Evolutionary conservation across 2,797 vertebrate genomes (phyloP), one percentile per base, ranked within the genome.

Genomic region (Fistularia tabacaria): DNA sequence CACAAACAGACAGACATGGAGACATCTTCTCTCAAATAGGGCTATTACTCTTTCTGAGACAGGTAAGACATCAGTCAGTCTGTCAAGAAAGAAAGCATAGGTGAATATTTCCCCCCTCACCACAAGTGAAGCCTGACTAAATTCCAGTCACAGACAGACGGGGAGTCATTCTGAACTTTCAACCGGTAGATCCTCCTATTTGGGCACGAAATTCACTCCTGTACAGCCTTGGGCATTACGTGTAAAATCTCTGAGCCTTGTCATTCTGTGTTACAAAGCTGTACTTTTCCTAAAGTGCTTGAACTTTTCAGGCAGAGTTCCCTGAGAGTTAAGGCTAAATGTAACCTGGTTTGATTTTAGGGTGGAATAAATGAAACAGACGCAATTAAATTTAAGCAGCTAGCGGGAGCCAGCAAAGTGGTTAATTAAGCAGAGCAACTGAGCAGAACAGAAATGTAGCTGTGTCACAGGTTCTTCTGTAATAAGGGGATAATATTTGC

Each of bases 61-160:
- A 74, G 51, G 54, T 73, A 60, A 49, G 10, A 66, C 69, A 76
- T 88, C 79, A 76, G 74, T 87, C 82, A 80, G 54, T 47, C 76
- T 81, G 79, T 80, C 87, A 78, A 49, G 55, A 69, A 69, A 38
- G 36, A 49, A 66, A 55, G 65, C 39, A 57, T 7, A 0, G 11
- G 64, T 25, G 49, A 70, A 61, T 55, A 56, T 63, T 76, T 83
- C 71, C 72, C 51, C 73, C 62, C 55, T 62, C 42, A 76, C 72
- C 70, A 74, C 55, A 63, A 73, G 60, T 74, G 57, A 64, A 69
- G 43, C 38, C 37, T 15, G 10, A 38, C 58, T 65, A 64, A 57
- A 77, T 65, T 64, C 56, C 49, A 11, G 47, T 50, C 36, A 43
- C 54, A 55, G 55, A 60, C 54, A 67, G 62, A 71, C 59, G 9